phyloP scores from a whole-genome alignment of 2,797 vertebrate genomes.

The Serranus cabrilla region DNA sequence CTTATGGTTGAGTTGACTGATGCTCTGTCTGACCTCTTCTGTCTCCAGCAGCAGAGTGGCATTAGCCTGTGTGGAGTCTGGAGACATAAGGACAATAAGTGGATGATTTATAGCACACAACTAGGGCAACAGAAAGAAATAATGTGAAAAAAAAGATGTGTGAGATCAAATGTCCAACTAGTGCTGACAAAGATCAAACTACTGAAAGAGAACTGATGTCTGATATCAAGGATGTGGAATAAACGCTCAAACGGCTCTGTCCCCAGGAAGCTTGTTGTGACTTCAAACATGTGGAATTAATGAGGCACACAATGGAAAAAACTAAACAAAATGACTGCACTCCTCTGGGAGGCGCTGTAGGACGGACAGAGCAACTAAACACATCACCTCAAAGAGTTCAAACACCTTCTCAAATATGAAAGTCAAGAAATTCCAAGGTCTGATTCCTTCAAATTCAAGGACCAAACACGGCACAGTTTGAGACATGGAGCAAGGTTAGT shows the following conservation, averaged over 20 bases:
- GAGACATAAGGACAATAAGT: constrained; percentile 14
- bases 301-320: neutral
- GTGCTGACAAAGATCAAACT: too few relatives aligned
- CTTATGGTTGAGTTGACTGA: constrained; percentile 92
- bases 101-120: neutral
- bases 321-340: neutral
- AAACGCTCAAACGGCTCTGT: too few relatives aligned
- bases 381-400: neutral
- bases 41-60: constrained; percentile 84
- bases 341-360: neutral
- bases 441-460: too few relatives aligned
- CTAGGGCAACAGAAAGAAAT: neutral
- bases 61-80: constrained; percentile 75
- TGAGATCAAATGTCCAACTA: neutral
- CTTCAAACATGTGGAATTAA: neutral
- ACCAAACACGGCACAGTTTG: too few relatives aligned
- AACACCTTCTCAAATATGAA: too few relatives aligned
- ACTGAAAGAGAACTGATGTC: too few relatives aligned
- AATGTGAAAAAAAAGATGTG: neutral
- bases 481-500: too few relatives aligned
- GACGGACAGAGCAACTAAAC: neutral
- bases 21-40: constrained; percentile 90
- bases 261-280: too few relatives aligned
- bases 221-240: too few relatives aligned
- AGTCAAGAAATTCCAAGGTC: too few relatives aligned